Evolutionary conservation across 2,113 vertebrate genomes (phyloP).

Genomic region (Morone saxatilis): DNA sequence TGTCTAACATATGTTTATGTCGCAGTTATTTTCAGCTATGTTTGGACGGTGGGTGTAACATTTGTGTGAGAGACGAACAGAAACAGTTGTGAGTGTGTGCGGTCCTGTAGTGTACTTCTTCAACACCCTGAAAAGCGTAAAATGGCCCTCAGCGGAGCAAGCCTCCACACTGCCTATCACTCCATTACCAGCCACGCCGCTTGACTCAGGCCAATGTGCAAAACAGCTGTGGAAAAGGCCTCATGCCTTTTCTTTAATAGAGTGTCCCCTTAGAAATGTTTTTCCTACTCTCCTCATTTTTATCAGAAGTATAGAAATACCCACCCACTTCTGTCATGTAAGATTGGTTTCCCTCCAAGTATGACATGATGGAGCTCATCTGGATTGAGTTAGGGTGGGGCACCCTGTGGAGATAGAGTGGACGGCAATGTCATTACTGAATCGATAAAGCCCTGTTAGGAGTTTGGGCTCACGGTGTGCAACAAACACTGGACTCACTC

Average conservation of each 20-base stretch:
- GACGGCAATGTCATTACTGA: constrained; percentile 83
- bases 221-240: constrained; percentile 87
- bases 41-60: constrained; percentile 11
- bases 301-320: constrained; percentile 87
- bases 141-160: constrained; percentile 75
- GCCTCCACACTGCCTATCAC: constrained; percentile 79
- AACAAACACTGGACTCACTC: constrained; percentile 48
- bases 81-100: constrained; percentile 63
- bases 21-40: background rate
- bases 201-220: constrained; percentile 82
- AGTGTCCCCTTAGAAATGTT: constrained; percentile 86
- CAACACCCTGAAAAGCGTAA: constrained; percentile 78
- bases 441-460: constrained; percentile 81
- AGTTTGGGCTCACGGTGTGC: constrained; percentile 64
- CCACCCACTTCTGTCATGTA: constrained; percentile 89
- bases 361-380: constrained; percentile 89
- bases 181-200: constrained; percentile 78
- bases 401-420: constrained; percentile 85
- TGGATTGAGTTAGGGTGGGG: constrained; percentile 88
- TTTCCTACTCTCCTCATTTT: constrained; percentile 84
- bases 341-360: constrained; percentile 87
- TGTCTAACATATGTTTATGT: constrained; percentile 9
- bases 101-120: constrained; percentile 74
- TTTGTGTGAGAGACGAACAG: constrained; percentile 59
- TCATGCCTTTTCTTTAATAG: constrained; percentile 83